Base-by-base conservation (phyloP, 2,797 vertebrate species). In the Nannoperca obscura region DNA sequence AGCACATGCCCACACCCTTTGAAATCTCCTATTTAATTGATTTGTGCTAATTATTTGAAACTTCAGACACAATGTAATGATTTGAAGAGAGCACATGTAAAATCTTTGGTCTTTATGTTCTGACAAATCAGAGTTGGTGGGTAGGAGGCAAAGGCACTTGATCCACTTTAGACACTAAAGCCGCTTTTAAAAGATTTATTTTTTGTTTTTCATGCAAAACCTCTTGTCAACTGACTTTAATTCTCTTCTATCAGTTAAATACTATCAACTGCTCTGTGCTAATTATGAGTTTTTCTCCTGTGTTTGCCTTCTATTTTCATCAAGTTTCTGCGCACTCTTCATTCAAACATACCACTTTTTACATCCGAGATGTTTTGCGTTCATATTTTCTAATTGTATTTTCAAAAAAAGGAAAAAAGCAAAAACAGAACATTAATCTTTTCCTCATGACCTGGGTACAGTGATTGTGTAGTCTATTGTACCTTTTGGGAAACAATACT, bases 331-430 rank as follows among this genome's bases (percentile, higher is more conserved):
- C 91, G 88, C 88, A 89, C 85, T 86, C 88, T 91, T 93, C 90
- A 91, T 88, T 93, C 88, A 91, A 63, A 91, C 92, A 86, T 90
- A 91, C 94, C 93, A 93, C 91, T 95, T 95, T 95, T 94, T 94
- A 94, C 94, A 95, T 94, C 91, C 75, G 88, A 90, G 90, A 93
- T 86, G 90, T 94, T 94, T 94, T 94, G 91, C 88, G 92, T 94
- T 94, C 92, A 94, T 94, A 93, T 95, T 95, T 96, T 95, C 94
- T 95, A 95, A 94, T 94, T 96, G 95, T 96, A 94, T 96, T 96
- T 96, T 95, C 94, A 94, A 93, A 94, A 95, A 93, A 91, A 61
- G 38, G 19, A 65, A 87, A 87, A 80, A 83, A 78, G 72, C 65
- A 92, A 92, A 93, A 92, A 91, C 74, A 87, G 68, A 90, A 89